phyloP scores from a whole-genome alignment of 1,140 invertebrate species.

The Orussus abietinus region DNA sequence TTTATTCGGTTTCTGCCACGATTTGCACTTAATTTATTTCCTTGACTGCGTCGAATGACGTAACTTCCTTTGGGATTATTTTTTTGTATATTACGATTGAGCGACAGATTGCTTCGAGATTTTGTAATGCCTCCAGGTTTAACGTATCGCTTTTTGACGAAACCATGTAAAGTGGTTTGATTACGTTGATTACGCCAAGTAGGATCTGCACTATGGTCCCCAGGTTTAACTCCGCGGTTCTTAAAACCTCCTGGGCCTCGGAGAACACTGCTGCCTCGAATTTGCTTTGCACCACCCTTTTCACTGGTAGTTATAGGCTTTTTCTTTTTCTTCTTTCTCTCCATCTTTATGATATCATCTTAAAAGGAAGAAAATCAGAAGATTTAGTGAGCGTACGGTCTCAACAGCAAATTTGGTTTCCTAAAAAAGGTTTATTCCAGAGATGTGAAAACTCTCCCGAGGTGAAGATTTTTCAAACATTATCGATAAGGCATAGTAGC shows the following conservation, averaged over 20 bases:
- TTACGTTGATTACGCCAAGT: no score
- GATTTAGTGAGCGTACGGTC: conserved; percentile 39
- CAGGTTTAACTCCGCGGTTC: conserved; percentile 8
- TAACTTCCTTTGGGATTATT: conserved; percentile 26
- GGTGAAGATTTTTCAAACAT: no score
- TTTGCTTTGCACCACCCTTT: conserved; percentile 22
- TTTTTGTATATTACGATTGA: conserved; percentile 25
- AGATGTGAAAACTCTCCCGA: no score
- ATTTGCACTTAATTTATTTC: conserved; percentile 27
- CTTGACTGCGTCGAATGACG: conserved; percentile 21
- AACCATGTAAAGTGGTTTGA: conserved; percentile 21
- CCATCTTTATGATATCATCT: conserved; percentile 55
- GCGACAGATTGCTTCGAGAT: conserved; percentile 31
- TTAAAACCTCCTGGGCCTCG: conserved; percentile 10
- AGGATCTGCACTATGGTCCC: no score
- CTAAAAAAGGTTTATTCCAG: no score
- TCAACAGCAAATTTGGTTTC: conserved; percentile 25
- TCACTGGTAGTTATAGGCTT: conserved; percentile 28
- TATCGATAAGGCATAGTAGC: no score
- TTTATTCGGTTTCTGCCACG: conserved; percentile 41
- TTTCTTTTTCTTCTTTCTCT: conserved; percentile 49
- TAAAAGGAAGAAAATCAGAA: conserved; percentile 49
- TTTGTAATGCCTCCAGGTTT: conserved; percentile 25
- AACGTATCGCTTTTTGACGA: conserved; percentile 39
- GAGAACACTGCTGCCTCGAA: conserved; percentile 11